phyloP scores from a whole-genome alignment of 2,797 vertebrate genomes.

The Scolopax rusticola region DNA sequence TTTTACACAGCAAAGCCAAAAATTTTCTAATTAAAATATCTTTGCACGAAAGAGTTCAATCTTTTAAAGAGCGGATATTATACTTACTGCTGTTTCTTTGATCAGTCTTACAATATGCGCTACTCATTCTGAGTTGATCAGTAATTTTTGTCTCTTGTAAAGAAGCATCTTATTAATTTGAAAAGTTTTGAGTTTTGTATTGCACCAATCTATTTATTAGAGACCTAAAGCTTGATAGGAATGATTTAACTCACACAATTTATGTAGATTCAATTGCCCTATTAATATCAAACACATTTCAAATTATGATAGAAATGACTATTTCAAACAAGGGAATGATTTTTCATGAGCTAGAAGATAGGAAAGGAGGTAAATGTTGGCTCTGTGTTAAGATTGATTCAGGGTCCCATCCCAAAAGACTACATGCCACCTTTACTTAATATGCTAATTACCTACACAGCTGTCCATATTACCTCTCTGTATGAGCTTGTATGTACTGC shows the following conservation, averaged over 20 bases:
- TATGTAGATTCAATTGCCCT: background rate
- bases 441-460: background rate
- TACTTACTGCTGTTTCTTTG: conserved; percentile 24
- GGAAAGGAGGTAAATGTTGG: background rate
- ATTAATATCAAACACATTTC: background rate
- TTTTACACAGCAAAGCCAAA: conserved; percentile 58
- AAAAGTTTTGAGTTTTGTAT: background rate
- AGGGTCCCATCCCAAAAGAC: background rate
- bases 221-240: background rate
- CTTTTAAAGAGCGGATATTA: background rate
- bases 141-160: conserved; percentile 7
- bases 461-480: background rate
- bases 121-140: conserved; percentile 12
- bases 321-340: background rate
- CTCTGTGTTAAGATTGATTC: background rate
- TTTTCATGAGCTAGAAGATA: background rate
- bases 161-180: background rate
- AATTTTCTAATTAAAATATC: conserved; percentile 67
- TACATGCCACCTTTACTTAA: background rate
- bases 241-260: background rate
- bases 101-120: conserved; percentile 28
- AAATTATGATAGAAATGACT: background rate
- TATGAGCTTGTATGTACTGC: background rate
- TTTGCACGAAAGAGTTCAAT: conserved; percentile 50
- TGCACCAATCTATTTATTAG: background rate